A percentile compares a stretch with the other conserved stretches of the same genome.
phyloP scores from a whole-genome alignment of 2,113 vertebrate genomes.

The Amia ocellicauda region DNA sequence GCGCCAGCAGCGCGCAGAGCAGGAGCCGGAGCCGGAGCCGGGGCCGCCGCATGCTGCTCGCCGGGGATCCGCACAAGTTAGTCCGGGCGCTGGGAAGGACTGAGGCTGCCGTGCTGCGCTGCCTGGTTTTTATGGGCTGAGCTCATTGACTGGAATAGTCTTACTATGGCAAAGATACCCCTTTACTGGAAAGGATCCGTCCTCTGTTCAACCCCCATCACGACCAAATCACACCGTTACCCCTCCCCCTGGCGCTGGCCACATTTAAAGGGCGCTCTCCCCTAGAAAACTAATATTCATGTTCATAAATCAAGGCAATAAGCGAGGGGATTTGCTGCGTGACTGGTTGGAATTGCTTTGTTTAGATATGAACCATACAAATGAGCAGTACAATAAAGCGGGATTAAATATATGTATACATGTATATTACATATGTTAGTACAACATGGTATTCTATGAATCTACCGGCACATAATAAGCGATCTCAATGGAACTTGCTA shows the following conservation, averaged over 20 bases:
- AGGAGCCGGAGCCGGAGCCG: neutral
- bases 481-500: no score
- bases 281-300: no score
- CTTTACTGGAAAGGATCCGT: constrained; percentile 1
- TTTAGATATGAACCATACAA: no score
- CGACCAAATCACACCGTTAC: neutral
- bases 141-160: neutral
- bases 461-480: no score
- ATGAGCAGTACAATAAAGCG: no score
- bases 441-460: no score
- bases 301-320: no score
- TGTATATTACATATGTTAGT: no score
- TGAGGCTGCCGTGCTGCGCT: neutral
- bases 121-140: neutral
- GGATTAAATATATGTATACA: no score
- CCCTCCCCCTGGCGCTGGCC: neutral
- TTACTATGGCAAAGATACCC: neutral
- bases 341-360: no score
- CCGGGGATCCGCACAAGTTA: neutral
- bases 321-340: no score
- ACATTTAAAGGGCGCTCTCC: constrained; percentile 1
- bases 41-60: neutral
- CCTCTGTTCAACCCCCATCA: constrained; percentile 3
- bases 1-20: neutral
- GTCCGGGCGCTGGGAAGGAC: neutral